phyloP scores from a whole-genome alignment of 1,140 invertebrate species.

The Lucilia cuprina region DNA sequence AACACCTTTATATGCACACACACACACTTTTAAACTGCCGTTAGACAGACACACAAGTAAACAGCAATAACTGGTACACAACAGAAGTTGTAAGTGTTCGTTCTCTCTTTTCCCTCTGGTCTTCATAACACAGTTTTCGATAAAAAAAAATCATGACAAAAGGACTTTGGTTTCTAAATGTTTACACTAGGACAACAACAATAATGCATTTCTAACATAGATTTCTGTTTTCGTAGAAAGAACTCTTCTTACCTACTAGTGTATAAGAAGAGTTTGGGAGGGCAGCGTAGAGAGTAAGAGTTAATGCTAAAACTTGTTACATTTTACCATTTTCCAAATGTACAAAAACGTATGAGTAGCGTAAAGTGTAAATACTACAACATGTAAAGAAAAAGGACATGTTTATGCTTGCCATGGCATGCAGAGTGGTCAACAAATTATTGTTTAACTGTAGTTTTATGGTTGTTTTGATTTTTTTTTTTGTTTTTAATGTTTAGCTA shows the following conservation, averaged over 20 bases:
- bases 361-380: not conserved
- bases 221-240: not conserved
- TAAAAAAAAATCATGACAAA: not conserved
- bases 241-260: no score
- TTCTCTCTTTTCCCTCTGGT: no score
- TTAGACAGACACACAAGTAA: no score
- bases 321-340: not conserved
- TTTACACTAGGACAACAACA: not conserved
- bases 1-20: not conserved
- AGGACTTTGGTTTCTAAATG: not conserved
- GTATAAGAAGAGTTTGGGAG: not conserved
- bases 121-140: no score
- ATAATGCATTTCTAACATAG: not conserved
- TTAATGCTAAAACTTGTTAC: not conserved
- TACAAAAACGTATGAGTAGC: not conserved
- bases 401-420: not conserved
- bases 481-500: not conserved
- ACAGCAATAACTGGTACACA: no score
- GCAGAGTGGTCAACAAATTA: conserved; percentile 7
- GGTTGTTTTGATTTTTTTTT: no score
- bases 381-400: not conserved
- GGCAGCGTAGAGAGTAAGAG: not conserved
- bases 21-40: not conserved
- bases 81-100: no score
- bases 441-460: not conserved